Evolutionary conservation across 2,888 invertebrate species (phyloP), one percentile per base, ranked within the genome.

Genomic region (Latrodectus elegans): DNA sequence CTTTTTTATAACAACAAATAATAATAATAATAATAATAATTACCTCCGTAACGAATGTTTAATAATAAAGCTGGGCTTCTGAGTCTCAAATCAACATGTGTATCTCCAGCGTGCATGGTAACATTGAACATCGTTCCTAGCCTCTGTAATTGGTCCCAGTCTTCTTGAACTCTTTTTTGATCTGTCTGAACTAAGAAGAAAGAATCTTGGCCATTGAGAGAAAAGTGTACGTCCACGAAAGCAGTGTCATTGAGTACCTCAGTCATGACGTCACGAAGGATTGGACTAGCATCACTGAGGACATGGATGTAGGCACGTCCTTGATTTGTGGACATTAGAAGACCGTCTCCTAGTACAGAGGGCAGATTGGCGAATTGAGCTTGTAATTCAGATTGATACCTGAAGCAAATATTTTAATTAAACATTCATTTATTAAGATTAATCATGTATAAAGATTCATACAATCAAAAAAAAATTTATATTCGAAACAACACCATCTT

Each of bases 21-120:
- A 22, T 22, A 22, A 22, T 22, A 1, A 22, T 22, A 22, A 22
- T 22, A 22, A 22, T 22, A 22, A 22, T 22, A 38, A 92, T 97
- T 97, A 0, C 96, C 96, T 14, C 98, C 98, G 92, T 98, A 98
- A 80, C 97, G 96, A 78, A 98, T 95, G 83, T 97, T 97, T 10
- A 98, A 95, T 26, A 96, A 95, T 2, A 97, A 97, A 91, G 97
- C 97, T 15, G 97, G 96, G 89, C 97, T 97, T 92, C 97, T 97
- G 14, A 98, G 94, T 70, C 97, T 94, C 65, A 98, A 93, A 93
- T 98, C 96, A 11, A 89, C 88, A 60, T 88, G 88, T 3, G 76
- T 82, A 26, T 90, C 90, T 12, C 88, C 83, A 10, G 89, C 84
- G 49, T 89, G 90, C 81, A 84, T 88, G 6, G 89, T 90, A 6